Base-by-base conservation (phyloP, 2,888 invertebrate species). In the Dichetophora obliterata region DNA sequence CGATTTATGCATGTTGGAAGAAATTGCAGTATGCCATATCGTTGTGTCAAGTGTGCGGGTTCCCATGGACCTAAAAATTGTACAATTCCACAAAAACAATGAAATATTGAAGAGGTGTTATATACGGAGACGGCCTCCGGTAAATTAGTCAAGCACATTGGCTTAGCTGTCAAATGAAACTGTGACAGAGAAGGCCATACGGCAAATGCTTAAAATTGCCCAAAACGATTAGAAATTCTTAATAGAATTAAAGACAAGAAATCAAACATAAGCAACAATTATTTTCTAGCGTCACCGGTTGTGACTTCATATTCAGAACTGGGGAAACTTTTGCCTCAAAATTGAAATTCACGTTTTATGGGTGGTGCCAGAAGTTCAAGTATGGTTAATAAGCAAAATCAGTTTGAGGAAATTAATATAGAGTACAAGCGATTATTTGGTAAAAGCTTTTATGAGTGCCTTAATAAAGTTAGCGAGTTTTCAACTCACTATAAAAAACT, bases 391-490 rank as follows among this genome's bases (percentile, higher is more conserved):
- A 9, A 6, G 5, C 19, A 8, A 57, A n/a, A 22, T 8, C 1
- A 65, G 6, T 72, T 37, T 72, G 59, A 61, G n/a, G 11, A 57
- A 5, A 37, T 75, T 4, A 57, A 72, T 27, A 27, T 16, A 1
- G 76, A 76, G n/a, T 76, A 57, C 22, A 24, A 19, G 5, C 16
- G 71, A 2, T 48, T 76, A 24, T 63, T 69, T 5, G 75, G 70
- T 14, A 70, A 50, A 19, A 61, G 27, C 2, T 43, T 70, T 5
- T 11, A 61, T 11, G 11, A 50, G 5, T 70, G 52, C 22, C 2
- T 63, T 1, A 22, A 1, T 2, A 70, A 57, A 19, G 43, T 54
- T 0, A 37, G 37, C 0, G 43, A 57, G 1, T 71, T 76, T 37
- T 65, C 65, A 5, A 14, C 3, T 3, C 8, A 72, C 2, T 76